These are phyloP conservation scores for Trididemnum miniatum DNA, from an alignment of 23 tunicate genomes.

Conservation along the genomic window DNA sequence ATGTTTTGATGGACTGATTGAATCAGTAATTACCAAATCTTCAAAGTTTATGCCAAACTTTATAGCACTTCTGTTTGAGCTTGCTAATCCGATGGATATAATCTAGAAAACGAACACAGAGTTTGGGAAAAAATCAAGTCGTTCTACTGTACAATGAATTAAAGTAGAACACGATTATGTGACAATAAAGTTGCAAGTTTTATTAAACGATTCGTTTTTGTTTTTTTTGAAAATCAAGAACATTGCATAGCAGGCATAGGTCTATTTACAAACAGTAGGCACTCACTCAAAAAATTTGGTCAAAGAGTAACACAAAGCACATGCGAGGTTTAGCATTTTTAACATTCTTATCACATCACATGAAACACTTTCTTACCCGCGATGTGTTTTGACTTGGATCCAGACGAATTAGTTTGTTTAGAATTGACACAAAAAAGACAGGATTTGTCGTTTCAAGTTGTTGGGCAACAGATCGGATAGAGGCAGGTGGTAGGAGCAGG, in stretches of 20 bases:
- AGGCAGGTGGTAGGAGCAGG: neutral
- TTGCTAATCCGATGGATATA: neutral
- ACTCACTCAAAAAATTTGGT: too few species aligned
- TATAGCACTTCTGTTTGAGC: neutral
- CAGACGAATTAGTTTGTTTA: neutral
- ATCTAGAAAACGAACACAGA: neutral
- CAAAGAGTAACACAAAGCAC: too few species aligned
- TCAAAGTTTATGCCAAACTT: neutral
- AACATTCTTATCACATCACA: too few species aligned
- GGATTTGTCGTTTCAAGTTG: neutral
- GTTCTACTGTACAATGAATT: neutral
- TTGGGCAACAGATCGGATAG: neutral
- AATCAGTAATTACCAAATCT: neutral
- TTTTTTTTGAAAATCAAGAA: too few species aligned
- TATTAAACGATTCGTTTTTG: too few species aligned
- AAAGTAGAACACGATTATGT: too few species aligned
- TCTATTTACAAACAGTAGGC: too few species aligned
- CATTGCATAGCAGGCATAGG: too few species aligned
- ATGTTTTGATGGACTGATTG: neutral
- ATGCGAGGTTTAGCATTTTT: too few species aligned
- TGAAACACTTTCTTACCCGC: constrained; percentile 4
- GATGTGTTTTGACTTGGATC: constrained; percentile 14
- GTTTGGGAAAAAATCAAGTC: too few species aligned
- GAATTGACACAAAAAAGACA: neutral
- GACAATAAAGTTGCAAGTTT: too few species aligned